Conservation (phyloP, 2,888 invertebrate species). For the Xanthia icteritia region DNA sequence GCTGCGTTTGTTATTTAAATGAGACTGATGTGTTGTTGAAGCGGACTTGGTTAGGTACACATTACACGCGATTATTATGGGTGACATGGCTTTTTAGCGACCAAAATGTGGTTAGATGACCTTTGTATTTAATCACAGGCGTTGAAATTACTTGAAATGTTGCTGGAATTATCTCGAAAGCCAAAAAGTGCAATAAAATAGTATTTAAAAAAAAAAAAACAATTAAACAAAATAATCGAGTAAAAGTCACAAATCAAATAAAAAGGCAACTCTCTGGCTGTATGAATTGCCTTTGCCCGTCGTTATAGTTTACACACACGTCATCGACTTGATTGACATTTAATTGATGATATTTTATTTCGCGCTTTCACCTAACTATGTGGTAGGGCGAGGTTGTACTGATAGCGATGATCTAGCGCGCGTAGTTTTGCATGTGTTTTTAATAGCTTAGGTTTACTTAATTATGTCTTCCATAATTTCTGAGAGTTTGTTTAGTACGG, state of each 20-base stretch:
- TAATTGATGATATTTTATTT: slow-evolving; percentile 64
- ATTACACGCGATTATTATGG: slow-evolving; percentile 29
- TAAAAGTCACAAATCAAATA: slow-evolving; percentile 30
- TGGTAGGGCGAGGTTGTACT: slow-evolving; percentile 13
- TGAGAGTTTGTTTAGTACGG: not conserved
- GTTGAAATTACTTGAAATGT: slow-evolving; percentile 5
- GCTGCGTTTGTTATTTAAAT: slow-evolving; percentile 15
- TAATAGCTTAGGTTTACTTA: not conserved
- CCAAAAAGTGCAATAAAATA: not conserved
- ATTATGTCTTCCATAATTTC: not conserved
- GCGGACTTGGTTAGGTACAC: slow-evolving; percentile 6
- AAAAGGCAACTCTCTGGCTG: slow-evolving; percentile 28
- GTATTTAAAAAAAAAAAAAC: not conserved
- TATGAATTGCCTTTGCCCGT: slow-evolving; percentile 28
- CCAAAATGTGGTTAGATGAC: slow-evolving; percentile 34
- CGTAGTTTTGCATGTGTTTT: not conserved
- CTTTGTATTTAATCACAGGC: slow-evolving; percentile 11
- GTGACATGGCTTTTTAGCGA: slow-evolving; percentile 22
- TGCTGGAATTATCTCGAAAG: not conserved
- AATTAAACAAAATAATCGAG: slow-evolving; percentile 26
- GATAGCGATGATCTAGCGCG: slow-evolving; percentile 15
- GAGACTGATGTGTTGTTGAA: not conserved
- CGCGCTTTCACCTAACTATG: slow-evolving; percentile 51
- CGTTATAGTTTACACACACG: slow-evolving; percentile 48
- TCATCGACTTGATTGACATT: slow-evolving; percentile 61